Evolutionary conservation across 2,888 invertebrate species (phyloP).

Genomic region (Caenorhabditis angaria): DNA sequence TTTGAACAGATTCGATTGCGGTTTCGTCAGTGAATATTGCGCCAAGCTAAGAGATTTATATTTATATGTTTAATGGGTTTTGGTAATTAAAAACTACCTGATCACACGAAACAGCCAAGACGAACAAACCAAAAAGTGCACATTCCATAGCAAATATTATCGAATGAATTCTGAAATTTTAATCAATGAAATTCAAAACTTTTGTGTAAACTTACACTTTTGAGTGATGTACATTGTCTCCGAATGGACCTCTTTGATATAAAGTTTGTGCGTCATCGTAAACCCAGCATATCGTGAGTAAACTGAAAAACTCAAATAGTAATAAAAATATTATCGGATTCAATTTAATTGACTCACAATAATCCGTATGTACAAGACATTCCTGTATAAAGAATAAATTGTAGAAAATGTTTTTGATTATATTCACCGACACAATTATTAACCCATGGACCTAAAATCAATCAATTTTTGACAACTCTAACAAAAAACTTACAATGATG

Average conservation of each 20-base stretch:
- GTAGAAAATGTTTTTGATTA: slow-evolving; percentile 90
- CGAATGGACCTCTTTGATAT: slow-evolving; percentile 58
- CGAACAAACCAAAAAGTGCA: slow-evolving; percentile 86
- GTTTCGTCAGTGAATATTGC: slow-evolving; percentile 87
- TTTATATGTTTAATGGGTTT: not conserved
- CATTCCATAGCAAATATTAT: slow-evolving; percentile 84
- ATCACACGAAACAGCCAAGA: slow-evolving; percentile 85
- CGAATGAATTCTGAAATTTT: slow-evolving; percentile 81
- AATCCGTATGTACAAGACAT: slow-evolving; percentile 57
- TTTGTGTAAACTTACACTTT: slow-evolving; percentile 60
- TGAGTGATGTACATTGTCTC: slow-evolving; percentile 63
- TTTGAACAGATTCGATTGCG: slow-evolving; percentile 81
- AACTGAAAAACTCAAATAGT: slow-evolving; percentile 52
- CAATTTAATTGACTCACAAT: slow-evolving; percentile 47
- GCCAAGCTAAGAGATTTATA: slow-evolving; percentile 78
- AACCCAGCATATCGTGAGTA: slow-evolving; percentile 67
- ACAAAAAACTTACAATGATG: slow-evolving; percentile 80
- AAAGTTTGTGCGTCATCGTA: slow-evolving; percentile 59
- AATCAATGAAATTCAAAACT: not conserved
- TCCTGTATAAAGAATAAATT: slow-evolving; percentile 78
- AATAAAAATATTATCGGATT: not conserved
- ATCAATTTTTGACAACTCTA: slow-evolving; percentile 6
- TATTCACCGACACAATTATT: slow-evolving; percentile 91
- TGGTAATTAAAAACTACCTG: slow-evolving; percentile 74
- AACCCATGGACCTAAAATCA: slow-evolving; percentile 78